Base-by-base conservation (phyloP, 2,888 invertebrate species). In the Tipula confusa region DNA sequence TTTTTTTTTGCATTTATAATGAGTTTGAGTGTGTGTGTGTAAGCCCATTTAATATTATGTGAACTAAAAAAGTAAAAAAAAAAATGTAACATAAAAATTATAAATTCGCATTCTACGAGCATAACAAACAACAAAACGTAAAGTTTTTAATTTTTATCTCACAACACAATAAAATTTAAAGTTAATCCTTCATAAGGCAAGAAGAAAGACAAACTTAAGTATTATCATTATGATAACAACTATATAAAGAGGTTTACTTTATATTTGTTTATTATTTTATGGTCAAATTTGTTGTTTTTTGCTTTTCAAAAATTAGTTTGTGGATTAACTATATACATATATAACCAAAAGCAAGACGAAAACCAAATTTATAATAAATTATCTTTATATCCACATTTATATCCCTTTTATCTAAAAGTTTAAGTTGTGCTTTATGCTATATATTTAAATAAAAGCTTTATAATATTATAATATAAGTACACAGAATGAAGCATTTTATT, bases 281-380 rank as follows among this genome's bases (percentile, higher is more conserved):
- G 64, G 64, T 64, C 64, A 64, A 64, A 64, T 64, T 64, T 64
- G n/a, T n/a, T n/a, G n/a, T n/a, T n/a, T n/a, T n/a, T n/a, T n/a
- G n/a, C n/a, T n/a, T n/a, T n/a, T n/a, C n/a, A 24, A 64, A 64
- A 64, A 18, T 64, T 64, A 64, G 64, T 24, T 64, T 64, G 24
- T 24, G 64, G 64, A 64, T 64, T 64, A 64, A 64, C 64, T 48
- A 1, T 0, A 33, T 33, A 3, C 33, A 9, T 33, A 33, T 33
- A 2, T 33, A 48, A 48, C 48, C 48, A 48, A 64, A 64, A 64
- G 64, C 24, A 64, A 24, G 64, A 64, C 24, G 64, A 64, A 64
- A 64, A 64, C 64, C 64, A 64, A 64, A 64, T 64, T 64, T 64
- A 64, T 64, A 64, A 64, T 64, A 64, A 64, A 64, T 64, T 64